phyloP scores from a whole-genome alignment of 2,888 invertebrate species.

The Galerucella nymphaeae region DNA sequence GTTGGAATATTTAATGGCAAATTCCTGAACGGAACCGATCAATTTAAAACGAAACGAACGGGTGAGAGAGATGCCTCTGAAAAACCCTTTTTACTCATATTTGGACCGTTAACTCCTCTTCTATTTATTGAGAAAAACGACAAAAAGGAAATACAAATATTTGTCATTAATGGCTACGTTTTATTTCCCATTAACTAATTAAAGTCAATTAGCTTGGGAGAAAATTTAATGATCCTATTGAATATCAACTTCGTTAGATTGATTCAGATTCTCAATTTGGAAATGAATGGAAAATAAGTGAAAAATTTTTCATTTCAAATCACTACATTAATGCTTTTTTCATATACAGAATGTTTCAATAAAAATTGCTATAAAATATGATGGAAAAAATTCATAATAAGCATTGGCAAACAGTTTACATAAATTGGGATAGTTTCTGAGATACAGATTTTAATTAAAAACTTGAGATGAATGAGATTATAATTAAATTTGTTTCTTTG shows the following conservation, averaged over 20 bases:
- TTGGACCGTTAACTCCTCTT: slow-evolving; percentile 10
- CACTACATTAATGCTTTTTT: no score
- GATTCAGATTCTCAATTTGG: not conserved
- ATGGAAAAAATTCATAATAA: no score
- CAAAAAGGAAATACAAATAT: slow-evolving; percentile 4
- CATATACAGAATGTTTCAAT: no score
- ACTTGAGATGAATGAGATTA: not conserved
- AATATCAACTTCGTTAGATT: not conserved
- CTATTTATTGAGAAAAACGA: not conserved
- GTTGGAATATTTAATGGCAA: slow-evolving; percentile 30
- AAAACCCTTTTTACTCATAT: slow-evolving; percentile 13
- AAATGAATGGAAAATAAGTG: no score
- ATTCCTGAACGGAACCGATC: slow-evolving; percentile 38
- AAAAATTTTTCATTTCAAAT: no score
- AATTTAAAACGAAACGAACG: slow-evolving; percentile 37
- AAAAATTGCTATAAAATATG: no score
- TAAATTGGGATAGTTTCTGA: no score
- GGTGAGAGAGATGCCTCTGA: slow-evolving; percentile 6
- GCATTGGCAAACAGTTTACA: no score
- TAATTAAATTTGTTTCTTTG: not conserved
- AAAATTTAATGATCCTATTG: not conserved
- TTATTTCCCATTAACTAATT: slow-evolving; percentile 7
- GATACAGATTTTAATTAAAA: no score
- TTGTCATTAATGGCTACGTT: not conserved
- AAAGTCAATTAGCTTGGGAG: not conserved